Evolutionary conservation across 2,888 invertebrate genomes (phyloP).

Genomic region (Eucriotettix oculatus): DNA sequence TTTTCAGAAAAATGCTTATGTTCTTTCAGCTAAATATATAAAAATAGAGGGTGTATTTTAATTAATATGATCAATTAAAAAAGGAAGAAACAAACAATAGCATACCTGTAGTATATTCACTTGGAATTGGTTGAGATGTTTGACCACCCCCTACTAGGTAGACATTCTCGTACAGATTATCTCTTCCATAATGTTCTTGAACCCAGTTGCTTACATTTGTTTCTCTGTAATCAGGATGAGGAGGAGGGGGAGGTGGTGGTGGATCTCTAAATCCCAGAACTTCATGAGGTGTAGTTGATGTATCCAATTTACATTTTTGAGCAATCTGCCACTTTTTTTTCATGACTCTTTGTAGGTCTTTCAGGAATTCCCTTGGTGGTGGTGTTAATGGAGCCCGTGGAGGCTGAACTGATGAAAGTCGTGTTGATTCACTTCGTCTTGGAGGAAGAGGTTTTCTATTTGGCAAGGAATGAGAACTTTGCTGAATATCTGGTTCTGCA

Average conservation of each 20-base stretch:
- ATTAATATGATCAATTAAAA: too few relatives aligned
- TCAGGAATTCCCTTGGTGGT: slow-evolving; percentile 58
- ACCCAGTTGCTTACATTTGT: slow-evolving; percentile 83
- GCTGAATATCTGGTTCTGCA: slow-evolving; percentile 22
- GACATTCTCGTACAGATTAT: slow-evolving; percentile 65
- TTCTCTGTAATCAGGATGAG: slow-evolving; percentile 49
- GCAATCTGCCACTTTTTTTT: slow-evolving; percentile 69
- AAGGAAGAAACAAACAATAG: too few relatives aligned
- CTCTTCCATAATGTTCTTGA: slow-evolving; percentile 55
- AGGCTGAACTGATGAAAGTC: slow-evolving; percentile 24
- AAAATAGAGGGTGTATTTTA: too few relatives aligned
- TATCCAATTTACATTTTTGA: slow-evolving; percentile 77
- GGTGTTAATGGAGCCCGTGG: slow-evolving; percentile 27
- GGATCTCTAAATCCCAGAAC: slow-evolving; percentile 80
- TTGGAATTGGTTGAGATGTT: too few relatives aligned
- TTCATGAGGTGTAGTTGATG: slow-evolving; percentile 69
- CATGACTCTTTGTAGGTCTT: slow-evolving; percentile 82
- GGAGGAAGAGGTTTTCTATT: slow-evolving; percentile 53
- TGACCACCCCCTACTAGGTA: slow-evolving; percentile 23
- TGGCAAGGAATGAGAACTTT: slow-evolving; percentile 29
- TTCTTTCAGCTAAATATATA: too few relatives aligned
- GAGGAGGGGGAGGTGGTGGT: slow-evolving; percentile 38
- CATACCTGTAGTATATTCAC: too few relatives aligned
- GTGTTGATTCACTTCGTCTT: slow-evolving; percentile 56
- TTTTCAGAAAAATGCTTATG: too few relatives aligned